Base-by-base conservation (phyloP, 2,113 vertebrate genomes). In the Cepphus grylle region DNA sequence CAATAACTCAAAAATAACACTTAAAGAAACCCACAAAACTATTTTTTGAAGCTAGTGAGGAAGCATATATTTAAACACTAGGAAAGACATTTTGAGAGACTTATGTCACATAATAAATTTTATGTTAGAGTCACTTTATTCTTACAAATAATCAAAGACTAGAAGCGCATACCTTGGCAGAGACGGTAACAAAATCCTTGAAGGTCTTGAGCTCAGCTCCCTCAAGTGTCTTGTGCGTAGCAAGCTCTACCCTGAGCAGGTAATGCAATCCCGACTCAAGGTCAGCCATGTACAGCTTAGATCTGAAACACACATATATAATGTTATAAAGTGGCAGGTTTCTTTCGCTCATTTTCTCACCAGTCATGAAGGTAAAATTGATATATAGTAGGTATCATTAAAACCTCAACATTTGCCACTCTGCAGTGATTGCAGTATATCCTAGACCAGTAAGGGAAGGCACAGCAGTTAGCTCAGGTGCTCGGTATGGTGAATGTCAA, bases 241-340 rank as follows among this genome's bases (percentile, higher is more conserved):
- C 99, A 36, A 99, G 98, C 95, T 99, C 99, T 9, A 99, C 98
- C 15, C 99, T 96, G 86, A 99, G 98, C 83, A 99, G 97, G 94
- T 99, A 99, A 97, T 99, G 99, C 69, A 99, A 98, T 9, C 98
- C 99, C 0, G 99, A 99, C 93, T 99, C 99, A 97, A 99, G 98
- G 94, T 99, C 99, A 2, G 98, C 98, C 27, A 97, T 97, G 97
- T 99, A 99, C 61, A 99, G 98, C 93, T 96, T 98, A 4, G 98
- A 98, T 94, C 99, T 99, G 90, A 4, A 97, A 72, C 42, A 80
- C 12, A 94, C 52, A 61, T 34, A 87, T 17, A 67, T 55, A 76
- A 79, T 5, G 53, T 80, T 13, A 50, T 30, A 15, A 79, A 61
- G 42, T 80, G 86, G 87, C 87, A 93, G 94, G 45, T 43, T 70